Conservation (phyloP, 2,113 vertebrate genomes). For the Protobothrops mucrosquamatus region DNA sequence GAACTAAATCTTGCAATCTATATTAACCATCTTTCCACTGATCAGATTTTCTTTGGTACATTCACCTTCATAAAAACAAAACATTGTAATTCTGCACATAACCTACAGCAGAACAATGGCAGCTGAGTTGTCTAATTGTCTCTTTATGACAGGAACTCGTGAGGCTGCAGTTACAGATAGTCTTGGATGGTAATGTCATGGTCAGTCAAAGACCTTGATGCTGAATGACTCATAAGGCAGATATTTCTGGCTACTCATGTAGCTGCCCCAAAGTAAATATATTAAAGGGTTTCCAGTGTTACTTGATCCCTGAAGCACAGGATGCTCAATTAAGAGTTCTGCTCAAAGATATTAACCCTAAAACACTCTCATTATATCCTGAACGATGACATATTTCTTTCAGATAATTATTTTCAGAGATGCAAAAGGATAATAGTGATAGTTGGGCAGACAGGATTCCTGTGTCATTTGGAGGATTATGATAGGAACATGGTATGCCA, state of each 20-base stretch:
- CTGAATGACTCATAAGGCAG: no score
- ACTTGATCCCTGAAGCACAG: no score
- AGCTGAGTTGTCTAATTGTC: not conserved
- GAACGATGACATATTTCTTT: not conserved
- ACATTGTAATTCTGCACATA: not conserved
- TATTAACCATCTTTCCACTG: not conserved
- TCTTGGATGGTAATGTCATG: not conserved
- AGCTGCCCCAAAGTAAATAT: no score
- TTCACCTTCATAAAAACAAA: not conserved
- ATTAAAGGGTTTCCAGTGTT: no score
- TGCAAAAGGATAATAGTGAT: no score
- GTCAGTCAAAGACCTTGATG: not conserved
- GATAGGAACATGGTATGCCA: not conserved
- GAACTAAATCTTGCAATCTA: not conserved
- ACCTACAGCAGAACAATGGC: not conserved
- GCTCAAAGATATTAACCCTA: no score
- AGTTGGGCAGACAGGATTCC: not conserved
- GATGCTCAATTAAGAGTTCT: no score
- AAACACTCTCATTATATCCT: no score
- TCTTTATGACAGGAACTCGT: not conserved
- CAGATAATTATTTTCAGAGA: not conserved
- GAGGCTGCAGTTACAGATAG: not conserved
- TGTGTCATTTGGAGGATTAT: not conserved
- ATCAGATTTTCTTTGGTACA: not conserved
- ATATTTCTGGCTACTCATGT: no score